Evolutionary conservation across 2,113 vertebrate species (phyloP), one percentile per base, ranked within the genome.

Genomic region (Trachemys scripta): DNA sequence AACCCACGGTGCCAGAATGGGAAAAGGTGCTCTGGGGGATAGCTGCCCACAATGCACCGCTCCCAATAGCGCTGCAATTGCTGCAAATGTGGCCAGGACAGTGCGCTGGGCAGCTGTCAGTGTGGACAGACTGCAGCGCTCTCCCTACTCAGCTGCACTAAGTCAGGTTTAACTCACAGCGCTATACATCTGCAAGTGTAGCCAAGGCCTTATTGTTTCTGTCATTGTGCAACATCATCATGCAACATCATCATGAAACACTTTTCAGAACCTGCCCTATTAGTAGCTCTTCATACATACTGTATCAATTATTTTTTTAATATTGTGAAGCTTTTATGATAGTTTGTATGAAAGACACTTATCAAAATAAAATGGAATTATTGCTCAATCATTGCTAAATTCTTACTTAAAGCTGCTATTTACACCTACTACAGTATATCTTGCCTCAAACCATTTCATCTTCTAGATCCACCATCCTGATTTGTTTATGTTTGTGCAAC

Each of bases 361-460:
- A 59, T 57, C 49, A 96, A 92, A 94, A 97, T 90, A 91, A 91
- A 96, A 92, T 72, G 11, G 22, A 65, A 47, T 25, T 14, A 1
- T 96, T 97, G 87, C 91, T 90, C 94, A 91, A 97, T 87, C 75
- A 22, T 65, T 95, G 81, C 47, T 89, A 87, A 38, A 75, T 29
- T 95, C 85, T 96, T 95, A 90, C 90, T 95, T 88, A 90, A 93
- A 24, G 45, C 79, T 83, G 19, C 92, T 93, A 85, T 85, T 51
- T 50, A 96, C 11, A 13, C 24, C 79, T 38, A 29, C 10, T 35
- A 19, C 42, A 16, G 53, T 42, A 38, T 69, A 54, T 53, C 38
- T 31, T 54, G 27, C 16, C 47, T 47, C 31, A 95, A 69, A 8
- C 13, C 19, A 65, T 88, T 90, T 83, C 80, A 57, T 8, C 0